Evolutionary conservation across 2,888 invertebrate species (phyloP), one percentile per base, ranked within the genome.

Genomic region (Clitarchus hookeri): DNA sequence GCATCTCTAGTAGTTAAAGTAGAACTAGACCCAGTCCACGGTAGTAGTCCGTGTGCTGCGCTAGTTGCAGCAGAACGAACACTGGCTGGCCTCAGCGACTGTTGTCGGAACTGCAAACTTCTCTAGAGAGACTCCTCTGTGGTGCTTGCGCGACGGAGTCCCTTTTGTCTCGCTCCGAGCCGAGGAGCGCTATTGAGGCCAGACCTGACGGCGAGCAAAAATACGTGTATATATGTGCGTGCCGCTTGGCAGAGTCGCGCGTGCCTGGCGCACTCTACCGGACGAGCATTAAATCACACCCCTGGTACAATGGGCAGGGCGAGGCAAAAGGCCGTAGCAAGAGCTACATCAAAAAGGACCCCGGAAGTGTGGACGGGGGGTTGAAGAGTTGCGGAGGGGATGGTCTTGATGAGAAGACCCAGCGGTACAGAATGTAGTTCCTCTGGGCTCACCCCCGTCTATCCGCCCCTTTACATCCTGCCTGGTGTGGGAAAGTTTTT

Each of bases 231-330:
- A 23, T 65, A 23, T 65, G 16, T 16, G 65, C 65, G 16, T 6
- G 65, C 65, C 16, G 65, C n/a, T n/a, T n/a, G 11, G 65, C 65
- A 23, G 13, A 23, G n/a, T 23, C 65, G 65, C 65, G n/a, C 65
- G 53, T 53, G 16, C 23, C 65, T 23, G 16, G 65, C 65, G n/a
- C 65, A 65, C n/a, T 65, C 65, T 65, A 65, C 65, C 65, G 65
- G 65, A 65, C 65, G 65, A 65, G n/a, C 65, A 65, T 65, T 65
- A 65, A 65, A 65, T 65, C 65, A 65, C 65, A 65, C 65, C n/a
- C 8, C 13, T 19, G 65, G 65, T 19, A 65, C 65, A 65, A 65
- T 65, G 65, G n/a, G 65, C 65, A 23, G 13, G 19, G 48, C 65
- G 65, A n/a, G 16, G 65, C 65, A 65, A 65, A 65, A 19, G 65